A percentile compares a stretch with the other conserved stretches of the same genome.
phyloP scores from a whole-genome alignment of 2,113 vertebrate genomes.

The Pollachius pollachius region DNA sequence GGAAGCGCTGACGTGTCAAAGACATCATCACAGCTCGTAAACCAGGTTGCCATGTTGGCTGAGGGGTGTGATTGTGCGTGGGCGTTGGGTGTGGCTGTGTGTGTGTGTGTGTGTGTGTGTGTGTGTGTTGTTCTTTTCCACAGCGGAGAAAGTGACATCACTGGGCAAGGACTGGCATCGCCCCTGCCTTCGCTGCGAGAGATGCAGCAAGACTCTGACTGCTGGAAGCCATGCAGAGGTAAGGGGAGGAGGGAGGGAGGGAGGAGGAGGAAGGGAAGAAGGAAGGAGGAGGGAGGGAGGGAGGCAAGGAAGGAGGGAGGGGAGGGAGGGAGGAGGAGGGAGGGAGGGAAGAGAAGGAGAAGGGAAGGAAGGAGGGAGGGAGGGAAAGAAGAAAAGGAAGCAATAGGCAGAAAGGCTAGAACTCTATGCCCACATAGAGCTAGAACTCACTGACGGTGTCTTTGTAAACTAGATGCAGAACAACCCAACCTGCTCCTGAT shows the following conservation, averaged over 20 bases:
- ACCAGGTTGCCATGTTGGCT: slow-evolving; percentile 7
- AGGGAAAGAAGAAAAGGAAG: not conserved
- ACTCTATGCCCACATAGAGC: too few species aligned
- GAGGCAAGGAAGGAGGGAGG: too few species aligned
- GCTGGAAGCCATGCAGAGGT: slow-evolving; percentile 95
- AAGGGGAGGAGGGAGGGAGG: slow-evolving; percentile 26
- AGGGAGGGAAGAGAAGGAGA: accelerated
- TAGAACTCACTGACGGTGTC: too few species aligned
- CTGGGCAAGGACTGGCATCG: slow-evolving; percentile 98
- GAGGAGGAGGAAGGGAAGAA: too few species aligned
- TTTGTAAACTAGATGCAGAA: too few species aligned
- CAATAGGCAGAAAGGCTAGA: not conserved
- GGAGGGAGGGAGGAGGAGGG: too few species aligned
- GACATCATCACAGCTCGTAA: not conserved
- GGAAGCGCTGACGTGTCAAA: not conserved
- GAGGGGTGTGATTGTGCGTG: slow-evolving; percentile 3
- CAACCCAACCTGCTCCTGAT: too few species aligned
- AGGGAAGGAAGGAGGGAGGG: not conserved
- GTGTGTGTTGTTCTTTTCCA: slow-evolving; percentile 10
- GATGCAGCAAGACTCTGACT: slow-evolving; percentile 91
- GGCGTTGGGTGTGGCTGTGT: not conserved
- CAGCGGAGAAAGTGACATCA: slow-evolving; percentile 97
- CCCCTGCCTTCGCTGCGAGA: slow-evolving; percentile 92
- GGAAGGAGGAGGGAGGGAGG: too few species aligned
- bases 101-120: slow-evolving; percentile 3